phyloP scores from a whole-genome alignment of 2,113 vertebrate genomes.

The Cyphomyrus discorhynchus region DNA sequence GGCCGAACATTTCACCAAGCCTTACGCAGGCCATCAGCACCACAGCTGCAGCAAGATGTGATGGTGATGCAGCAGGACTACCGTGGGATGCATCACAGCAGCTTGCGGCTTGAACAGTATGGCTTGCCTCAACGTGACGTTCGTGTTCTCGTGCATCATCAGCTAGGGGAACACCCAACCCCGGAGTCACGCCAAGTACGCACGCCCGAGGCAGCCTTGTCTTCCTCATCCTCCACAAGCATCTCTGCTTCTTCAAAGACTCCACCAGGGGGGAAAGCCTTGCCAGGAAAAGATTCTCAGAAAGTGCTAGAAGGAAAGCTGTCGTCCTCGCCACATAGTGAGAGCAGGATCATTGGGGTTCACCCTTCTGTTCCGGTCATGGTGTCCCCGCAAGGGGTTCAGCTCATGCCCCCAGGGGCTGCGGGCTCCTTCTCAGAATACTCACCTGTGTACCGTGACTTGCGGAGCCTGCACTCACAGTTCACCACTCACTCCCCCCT shows the following conservation, averaged over 20 bases:
- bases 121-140: constrained; percentile 75
- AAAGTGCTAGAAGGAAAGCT: constrained; percentile 76
- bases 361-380: constrained; percentile 60
- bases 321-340: constrained; percentile 71
- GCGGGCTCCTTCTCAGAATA: constrained; percentile 81
- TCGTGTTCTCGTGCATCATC: constrained; percentile 79
- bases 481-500: constrained; percentile 63
- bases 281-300: constrained; percentile 72
- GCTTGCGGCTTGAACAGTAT: constrained; percentile 69
- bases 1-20: constrained; percentile 64
- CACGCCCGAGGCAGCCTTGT: constrained; percentile 62
- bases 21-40: constrained; percentile 55
- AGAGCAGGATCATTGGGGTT: constrained; percentile 77
- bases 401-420: constrained; percentile 69
- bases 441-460: constrained; percentile 69
- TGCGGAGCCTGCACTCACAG: constrained; percentile 75
- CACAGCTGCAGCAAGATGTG: constrained; percentile 74
- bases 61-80: constrained; percentile 80
- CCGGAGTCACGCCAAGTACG: constrained; percentile 70
- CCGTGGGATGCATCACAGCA: constrained; percentile 64
- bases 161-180: constrained; percentile 73
- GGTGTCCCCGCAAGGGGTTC: constrained; percentile 77
- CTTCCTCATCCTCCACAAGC: constrained; percentile 53
- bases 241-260: constrained; percentile 64
- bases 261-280: constrained; percentile 67